Percentiles rank a stretch among this genome's conserved stretches.
phyloP scores from a whole-genome alignment of 1,140 invertebrate species.

The Meloidogyne chitwoodi region DNA sequence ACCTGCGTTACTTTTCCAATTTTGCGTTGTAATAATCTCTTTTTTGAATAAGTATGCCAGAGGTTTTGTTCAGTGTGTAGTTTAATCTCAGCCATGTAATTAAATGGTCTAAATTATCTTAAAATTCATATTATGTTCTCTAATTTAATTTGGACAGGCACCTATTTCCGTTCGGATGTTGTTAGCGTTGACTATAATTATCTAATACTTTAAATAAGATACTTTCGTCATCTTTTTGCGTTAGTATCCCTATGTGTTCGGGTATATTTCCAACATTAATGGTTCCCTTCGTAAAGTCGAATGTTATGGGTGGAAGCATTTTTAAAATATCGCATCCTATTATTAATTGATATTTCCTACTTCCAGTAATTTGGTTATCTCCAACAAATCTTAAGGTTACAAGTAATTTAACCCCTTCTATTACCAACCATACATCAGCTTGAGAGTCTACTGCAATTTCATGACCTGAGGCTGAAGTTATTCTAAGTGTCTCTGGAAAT shows the following conservation, averaged over 20 bases:
- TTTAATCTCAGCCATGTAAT: not conserved
- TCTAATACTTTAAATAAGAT: not conserved
- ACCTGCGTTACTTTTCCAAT: too few relatives aligned
- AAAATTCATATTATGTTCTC: not conserved
- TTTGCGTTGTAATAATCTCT: too few relatives aligned
- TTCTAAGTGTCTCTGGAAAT: too few relatives aligned
- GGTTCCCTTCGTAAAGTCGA: not conserved
- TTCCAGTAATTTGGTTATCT: not conserved
- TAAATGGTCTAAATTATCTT: constrained; percentile 10
- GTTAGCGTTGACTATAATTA: not conserved
- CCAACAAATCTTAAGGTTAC: not conserved
- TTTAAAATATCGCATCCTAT: not conserved
- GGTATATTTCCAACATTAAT: too few relatives aligned
- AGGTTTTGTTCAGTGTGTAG: constrained; percentile 14
- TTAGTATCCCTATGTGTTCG: too few relatives aligned
- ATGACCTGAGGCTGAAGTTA: not conserved
- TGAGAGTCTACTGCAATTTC: not conserved
- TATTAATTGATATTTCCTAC: not conserved
- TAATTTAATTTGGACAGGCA: constrained; percentile 9
- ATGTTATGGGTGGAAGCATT: not conserved
- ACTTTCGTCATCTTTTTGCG: too few relatives aligned
- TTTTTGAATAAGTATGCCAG: too few relatives aligned
- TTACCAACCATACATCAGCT: not conserved
- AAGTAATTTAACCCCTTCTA: not conserved
- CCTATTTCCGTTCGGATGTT: not conserved